Percentiles rank a stretch among this genome's conserved stretches.
Evolutionary conservation across 2,113 vertebrate genomes (phyloP).

Genomic region (Bos taurus): DNA sequence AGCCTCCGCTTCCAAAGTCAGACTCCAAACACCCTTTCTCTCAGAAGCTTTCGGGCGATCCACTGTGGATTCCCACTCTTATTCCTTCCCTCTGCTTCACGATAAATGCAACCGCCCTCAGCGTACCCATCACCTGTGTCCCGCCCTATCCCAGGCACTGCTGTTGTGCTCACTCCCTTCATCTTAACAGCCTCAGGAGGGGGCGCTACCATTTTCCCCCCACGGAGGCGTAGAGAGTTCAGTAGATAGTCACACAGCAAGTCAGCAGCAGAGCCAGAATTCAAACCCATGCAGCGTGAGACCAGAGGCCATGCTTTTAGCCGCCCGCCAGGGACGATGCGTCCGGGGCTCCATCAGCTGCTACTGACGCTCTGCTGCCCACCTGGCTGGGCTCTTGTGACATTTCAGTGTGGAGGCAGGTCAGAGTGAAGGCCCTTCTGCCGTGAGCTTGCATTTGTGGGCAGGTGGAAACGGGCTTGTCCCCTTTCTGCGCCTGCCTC

Average conservation of each 20-base stretch:
- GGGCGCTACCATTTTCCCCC: neutral
- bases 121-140: neutral
- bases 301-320: neutral
- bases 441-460: neutral
- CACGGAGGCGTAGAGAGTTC: neutral
- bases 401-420: neutral
- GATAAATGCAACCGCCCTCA: neutral
- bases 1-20: neutral
- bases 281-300: neutral
- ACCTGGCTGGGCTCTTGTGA: neutral
- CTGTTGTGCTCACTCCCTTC: neutral
- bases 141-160: neutral
- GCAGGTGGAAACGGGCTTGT: neutral
- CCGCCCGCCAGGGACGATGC: rapidly evolving
- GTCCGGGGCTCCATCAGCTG: neutral
- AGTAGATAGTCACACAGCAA: neutral
- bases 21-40: neutral
- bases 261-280: neutral
- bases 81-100: neutral
- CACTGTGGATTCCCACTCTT: neutral
- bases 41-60: neutral
- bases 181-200: neutral
- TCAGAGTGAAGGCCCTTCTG: neutral
- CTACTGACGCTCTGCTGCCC: neutral
- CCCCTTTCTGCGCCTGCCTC: neutral